These are phyloP conservation scores for Drosophila quadrilineata DNA, from an alignment of 1,140 invertebrate species.

Conservation along the genomic window DNA sequence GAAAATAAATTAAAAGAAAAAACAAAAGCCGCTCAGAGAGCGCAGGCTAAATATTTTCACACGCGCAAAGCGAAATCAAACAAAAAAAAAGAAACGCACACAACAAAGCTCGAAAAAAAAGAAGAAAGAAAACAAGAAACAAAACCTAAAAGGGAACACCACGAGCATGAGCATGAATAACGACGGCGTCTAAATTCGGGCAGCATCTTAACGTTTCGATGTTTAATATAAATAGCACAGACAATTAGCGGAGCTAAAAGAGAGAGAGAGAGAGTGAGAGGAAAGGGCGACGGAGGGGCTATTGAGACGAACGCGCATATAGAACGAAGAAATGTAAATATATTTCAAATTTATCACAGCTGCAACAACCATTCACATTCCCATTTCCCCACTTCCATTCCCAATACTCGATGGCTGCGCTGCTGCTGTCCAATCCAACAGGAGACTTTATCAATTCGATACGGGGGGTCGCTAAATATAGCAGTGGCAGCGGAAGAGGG, in stretches of 20 bases:
- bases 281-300: conserved; percentile 1
- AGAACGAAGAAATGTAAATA: conserved; percentile 37
- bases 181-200: conserved; percentile 39
- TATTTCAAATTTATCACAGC: conserved; percentile 53
- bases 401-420: too few species aligned
- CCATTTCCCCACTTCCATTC: background rate
- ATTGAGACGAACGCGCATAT: background rate
- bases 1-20: conserved; percentile 29
- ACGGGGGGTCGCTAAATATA: conserved; percentile 36
- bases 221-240: conserved; percentile 65
- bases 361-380: conserved; percentile 16
- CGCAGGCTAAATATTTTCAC: conserved; percentile 71
- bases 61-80: conserved; percentile 50
- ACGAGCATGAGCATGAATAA: conserved; percentile 1
- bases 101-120: conserved; percentile 5
- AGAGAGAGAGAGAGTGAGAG: conserved; percentile 48
- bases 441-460: conserved; percentile 33
- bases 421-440: too few species aligned
- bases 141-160: too few species aligned
- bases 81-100: conserved; percentile 4
- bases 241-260: conserved; percentile 67
- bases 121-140: conserved; percentile 1
- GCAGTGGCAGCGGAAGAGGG: background rate
- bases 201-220: conserved; percentile 57
- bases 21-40: conserved; percentile 45